Evolutionary conservation across 2,797 vertebrate species (phyloP).

Genomic region (Pachyuromys duprasi): DNA sequence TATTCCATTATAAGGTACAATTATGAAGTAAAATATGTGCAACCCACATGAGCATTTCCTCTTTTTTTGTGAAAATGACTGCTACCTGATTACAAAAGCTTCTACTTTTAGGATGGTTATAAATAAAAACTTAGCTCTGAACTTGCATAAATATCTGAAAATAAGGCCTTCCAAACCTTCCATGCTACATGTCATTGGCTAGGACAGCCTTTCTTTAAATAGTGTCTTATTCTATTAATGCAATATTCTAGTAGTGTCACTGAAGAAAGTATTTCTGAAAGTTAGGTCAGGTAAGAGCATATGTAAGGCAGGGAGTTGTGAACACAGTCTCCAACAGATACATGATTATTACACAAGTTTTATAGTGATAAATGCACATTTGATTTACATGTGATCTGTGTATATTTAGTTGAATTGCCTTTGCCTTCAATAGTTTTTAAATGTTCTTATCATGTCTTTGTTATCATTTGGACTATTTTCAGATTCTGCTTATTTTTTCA

Average conservation of each 20-base stretch:
- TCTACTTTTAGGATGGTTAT: constrained; percentile 33
- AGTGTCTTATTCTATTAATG: constrained; percentile 7
- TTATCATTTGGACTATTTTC: constrained; percentile 25
- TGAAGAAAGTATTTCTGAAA: neutral
- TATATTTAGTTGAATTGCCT: constrained; percentile 25
- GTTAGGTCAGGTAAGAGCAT: neutral
- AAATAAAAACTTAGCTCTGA: constrained; percentile 50
- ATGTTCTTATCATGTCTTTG: constrained; percentile 22
- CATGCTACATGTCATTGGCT: constrained; percentile 24
- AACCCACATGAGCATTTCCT: constrained; percentile 54
- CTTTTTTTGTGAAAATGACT: constrained; percentile 59
- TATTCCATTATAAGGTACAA: constrained; percentile 85
- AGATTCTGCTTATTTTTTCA: constrained; percentile 53
- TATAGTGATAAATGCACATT: neutral
- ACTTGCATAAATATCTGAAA: constrained; percentile 49
- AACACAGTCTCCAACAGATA: constrained; percentile 28
- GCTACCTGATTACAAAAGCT: constrained; percentile 49
- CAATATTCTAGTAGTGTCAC: neutral
- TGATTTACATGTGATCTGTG: neutral
- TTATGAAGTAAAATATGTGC: constrained; percentile 83
- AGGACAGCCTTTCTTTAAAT: neutral
- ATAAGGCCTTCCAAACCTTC: constrained; percentile 27
- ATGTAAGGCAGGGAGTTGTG: neutral
- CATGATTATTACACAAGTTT: neutral
- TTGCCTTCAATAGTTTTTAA: constrained; percentile 53